A percentile compares a stretch with the other conserved stretches of the same genome.
These are phyloP conservation scores for Tauraco erythrolophus DNA, from an alignment of 2,113 vertebrate genomes.

Conservation along the genomic window DNA sequence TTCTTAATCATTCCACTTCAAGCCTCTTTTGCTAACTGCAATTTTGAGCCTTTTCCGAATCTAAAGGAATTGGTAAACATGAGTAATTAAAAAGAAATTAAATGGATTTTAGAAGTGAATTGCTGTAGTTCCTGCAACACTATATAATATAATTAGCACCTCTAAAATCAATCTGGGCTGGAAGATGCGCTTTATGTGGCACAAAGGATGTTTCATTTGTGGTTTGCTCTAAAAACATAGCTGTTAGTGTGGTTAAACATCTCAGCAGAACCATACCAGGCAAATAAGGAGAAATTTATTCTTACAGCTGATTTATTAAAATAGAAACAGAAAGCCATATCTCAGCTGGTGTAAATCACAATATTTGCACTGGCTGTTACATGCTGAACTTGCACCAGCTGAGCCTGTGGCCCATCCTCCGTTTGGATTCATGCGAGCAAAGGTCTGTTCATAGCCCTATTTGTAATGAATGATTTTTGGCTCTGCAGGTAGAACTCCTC, in stretches of 20 bases:
- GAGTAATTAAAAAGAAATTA: constrained; percentile 65
- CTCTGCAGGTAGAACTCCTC: background rate
- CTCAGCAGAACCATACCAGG: background rate
- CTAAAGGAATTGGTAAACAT: constrained; percentile 47
- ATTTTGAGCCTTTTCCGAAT: constrained; percentile 14
- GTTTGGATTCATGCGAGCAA: background rate
- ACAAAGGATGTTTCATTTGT: constrained; percentile 9
- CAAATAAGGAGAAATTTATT: constrained; percentile 2
- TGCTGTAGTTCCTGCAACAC: constrained; percentile 32
- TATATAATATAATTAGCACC: constrained; percentile 42
- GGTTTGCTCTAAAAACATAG: background rate
- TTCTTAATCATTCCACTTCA: constrained; percentile 64
- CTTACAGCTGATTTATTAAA: background rate
- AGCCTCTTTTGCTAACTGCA: constrained; percentile 43
- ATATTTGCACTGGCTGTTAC: background rate
- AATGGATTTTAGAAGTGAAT: constrained; percentile 56
- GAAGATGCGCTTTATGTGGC: background rate
- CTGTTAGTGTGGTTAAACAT: constrained; percentile 27
- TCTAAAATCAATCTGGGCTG: constrained; percentile 31
- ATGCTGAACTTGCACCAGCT: constrained; percentile 15
- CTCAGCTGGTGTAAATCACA: constrained; percentile 44
- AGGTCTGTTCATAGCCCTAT: background rate
- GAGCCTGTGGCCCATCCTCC: background rate
- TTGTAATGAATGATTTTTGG: background rate
- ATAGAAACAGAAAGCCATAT: constrained; percentile 5